Evolutionary conservation across 64 coral and sea anemone genomes (phyloP), one percentile per base, ranked within the genome.

Genomic region (Acropora yongei): DNA sequence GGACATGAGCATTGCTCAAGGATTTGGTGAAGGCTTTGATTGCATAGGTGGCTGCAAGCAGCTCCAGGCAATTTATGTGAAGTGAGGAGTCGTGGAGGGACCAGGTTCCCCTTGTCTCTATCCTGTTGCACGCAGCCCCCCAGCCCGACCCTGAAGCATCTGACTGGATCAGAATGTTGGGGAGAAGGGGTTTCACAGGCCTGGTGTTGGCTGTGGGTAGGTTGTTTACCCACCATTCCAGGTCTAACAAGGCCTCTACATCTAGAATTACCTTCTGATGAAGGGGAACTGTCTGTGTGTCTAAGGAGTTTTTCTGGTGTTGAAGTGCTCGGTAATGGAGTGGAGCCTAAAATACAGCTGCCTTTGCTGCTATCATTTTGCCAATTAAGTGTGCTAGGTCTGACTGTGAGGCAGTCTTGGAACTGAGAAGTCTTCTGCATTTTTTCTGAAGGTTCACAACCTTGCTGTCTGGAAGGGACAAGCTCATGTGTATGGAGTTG

Each of bases 71-170:
- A 55, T 55, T 55, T 55, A 55, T 55, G 51, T 55, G 51, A 55
- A 55, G 51, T 55, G 51, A 55, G 51, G 51, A 55, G 4, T 55
- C 51, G 9, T 5, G 51, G 51, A 55, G 51, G 51, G 51, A 4
- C 51, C 51, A 55, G 51, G 51, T 55, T 55, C 51, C 51, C 51
- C 66, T 40, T 14, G 89, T 83, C n/a, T 47, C 47, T 41, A 84
- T 61, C 48, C 80, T 57, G 45, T 84, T 65, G 71, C 89, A 57
- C 10, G 84, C 79, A 4, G 69, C 89, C n/a, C 89, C 89, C 68
- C 76, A 84, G n/a, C 89, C 89, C 13, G 89, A 73, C 10, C 5
- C 44, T 6, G 47, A 91, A 10, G 88, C 76, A 90, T 90, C 88
- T 44, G 44, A 65, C 44, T 81, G 39, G 42, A 91, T 91, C 11